phyloP scores from a whole-genome alignment of 2,888 invertebrate genomes.

The Dasysyrphus albostriatus region DNA sequence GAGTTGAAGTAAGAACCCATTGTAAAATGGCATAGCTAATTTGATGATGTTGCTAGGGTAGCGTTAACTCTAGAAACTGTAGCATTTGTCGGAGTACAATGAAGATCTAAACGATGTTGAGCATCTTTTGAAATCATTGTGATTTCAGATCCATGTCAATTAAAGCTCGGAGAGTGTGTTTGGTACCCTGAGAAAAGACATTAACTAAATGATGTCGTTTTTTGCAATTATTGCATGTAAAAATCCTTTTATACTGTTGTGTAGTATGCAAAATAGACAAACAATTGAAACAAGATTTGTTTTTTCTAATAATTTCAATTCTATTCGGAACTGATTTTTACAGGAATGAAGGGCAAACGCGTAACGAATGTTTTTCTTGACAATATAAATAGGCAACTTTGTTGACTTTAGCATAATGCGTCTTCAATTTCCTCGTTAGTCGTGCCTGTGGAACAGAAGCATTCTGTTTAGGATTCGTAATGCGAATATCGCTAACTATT shows the following conservation, averaged over 20 bases:
- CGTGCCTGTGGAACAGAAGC: too few species aligned
- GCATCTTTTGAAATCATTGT: too few species aligned
- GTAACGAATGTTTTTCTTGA: constrained; percentile 10
- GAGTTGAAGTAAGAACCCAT: neutral
- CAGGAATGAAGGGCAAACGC: constrained; percentile 21
- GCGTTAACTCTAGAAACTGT: constrained; percentile 21
- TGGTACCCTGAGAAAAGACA: neutral
- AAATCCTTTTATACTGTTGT: constrained; percentile 10
- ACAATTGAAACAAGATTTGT: constrained; percentile 37
- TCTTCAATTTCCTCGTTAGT: too few species aligned
- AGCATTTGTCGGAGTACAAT: neutral
- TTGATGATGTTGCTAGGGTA: neutral
- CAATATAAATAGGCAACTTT: constrained; percentile 17
- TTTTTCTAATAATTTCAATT: constrained; percentile 10
- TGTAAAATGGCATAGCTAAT: constrained; percentile 5
- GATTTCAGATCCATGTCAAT: too few species aligned
- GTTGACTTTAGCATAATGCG: neutral
- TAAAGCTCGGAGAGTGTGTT: too few species aligned
- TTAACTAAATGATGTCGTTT: constrained; percentile 2
- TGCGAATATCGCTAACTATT: too few species aligned
- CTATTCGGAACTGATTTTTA: constrained; percentile 4
- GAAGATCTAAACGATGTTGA: too few species aligned
- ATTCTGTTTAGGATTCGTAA: neutral
- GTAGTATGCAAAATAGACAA: constrained; percentile 11
- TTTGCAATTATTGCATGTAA: constrained; percentile 25